Percentiles rank a stretch among this genome's conserved stretches.
Evolutionary conservation across 1,140 invertebrate genomes (phyloP).

Genomic region (Ladona fulva): DNA sequence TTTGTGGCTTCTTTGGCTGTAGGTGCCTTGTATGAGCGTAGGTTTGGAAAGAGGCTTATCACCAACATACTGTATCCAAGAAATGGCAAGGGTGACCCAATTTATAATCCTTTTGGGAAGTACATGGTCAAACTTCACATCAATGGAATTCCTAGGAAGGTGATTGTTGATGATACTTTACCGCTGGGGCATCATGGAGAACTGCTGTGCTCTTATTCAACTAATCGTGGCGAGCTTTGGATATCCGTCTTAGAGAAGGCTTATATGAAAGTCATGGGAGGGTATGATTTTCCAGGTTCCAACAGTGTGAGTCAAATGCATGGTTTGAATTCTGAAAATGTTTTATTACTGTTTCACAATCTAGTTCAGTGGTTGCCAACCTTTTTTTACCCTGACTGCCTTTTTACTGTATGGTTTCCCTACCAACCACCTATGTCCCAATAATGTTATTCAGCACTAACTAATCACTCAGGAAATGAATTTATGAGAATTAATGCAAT

Average conservation of each 20-base stretch:
- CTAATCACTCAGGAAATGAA: too few relatives aligned
- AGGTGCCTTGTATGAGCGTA: constrained; percentile 82
- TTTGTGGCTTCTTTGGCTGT: constrained; percentile 96
- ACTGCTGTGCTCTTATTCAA: constrained; percentile 79
- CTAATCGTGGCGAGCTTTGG: constrained; percentile 90
- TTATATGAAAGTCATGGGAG: constrained; percentile 97
- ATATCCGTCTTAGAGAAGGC: constrained; percentile 94
- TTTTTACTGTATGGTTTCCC: too few relatives aligned
- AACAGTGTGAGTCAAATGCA: constrained; percentile 68
- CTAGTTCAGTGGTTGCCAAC: too few relatives aligned
- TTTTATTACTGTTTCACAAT: too few relatives aligned
- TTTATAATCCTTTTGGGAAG: constrained; percentile 94
- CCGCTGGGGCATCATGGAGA: constrained; percentile 72
- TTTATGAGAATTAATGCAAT: too few relatives aligned
- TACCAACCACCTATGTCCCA: too few relatives aligned
- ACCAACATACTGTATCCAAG: constrained; percentile 93
- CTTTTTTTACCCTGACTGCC: too few relatives aligned
- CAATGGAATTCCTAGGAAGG: constrained; percentile 85
- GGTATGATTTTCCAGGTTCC: constrained; percentile 96
- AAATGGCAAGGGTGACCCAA: constrained; percentile 70
- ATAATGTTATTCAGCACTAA: too few relatives aligned
- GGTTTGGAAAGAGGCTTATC: constrained; percentile 77
- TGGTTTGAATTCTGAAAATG: too few relatives aligned
- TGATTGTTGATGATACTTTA: constrained; percentile 89
- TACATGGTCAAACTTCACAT: constrained; percentile 94